Percentiles rank a stretch among this genome's conserved stretches.
These are phyloP conservation scores for Equus przewalskii DNA, from an alignment of 2,113 vertebrate species.

Conservation along the genomic window DNA sequence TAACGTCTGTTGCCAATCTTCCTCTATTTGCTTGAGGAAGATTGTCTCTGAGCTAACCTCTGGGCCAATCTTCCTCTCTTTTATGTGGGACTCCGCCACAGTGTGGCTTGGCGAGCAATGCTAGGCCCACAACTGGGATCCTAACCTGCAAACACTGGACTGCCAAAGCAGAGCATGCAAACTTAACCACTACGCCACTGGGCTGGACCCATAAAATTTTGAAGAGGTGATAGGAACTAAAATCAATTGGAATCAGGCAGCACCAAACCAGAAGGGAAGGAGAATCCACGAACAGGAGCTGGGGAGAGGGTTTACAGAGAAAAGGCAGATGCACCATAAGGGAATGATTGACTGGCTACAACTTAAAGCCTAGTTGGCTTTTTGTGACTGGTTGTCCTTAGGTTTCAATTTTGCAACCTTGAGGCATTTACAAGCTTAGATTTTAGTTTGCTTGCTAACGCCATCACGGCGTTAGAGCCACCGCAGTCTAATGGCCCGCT, in stretches of 20 bases:
- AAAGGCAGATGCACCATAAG: neutral
- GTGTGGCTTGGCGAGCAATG: too few relatives aligned
- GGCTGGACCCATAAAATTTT: neutral
- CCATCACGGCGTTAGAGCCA: fast-evolving
- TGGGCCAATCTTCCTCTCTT: too few relatives aligned
- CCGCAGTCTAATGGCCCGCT: neutral
- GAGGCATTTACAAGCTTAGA: neutral
- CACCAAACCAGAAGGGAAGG: neutral
- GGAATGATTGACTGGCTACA: neutral
- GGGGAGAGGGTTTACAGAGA: neutral
- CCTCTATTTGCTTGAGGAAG: too few relatives aligned
- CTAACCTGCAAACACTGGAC: too few relatives aligned
- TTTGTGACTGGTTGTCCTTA: neutral
- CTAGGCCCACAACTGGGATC: too few relatives aligned
- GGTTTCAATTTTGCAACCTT: neutral
- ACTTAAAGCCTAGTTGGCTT: neutral
- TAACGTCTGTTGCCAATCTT: too few relatives aligned
- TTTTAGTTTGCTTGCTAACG: neutral
- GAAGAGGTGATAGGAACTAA: neutral
- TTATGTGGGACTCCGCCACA: too few relatives aligned
- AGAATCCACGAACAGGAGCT: too few relatives aligned
- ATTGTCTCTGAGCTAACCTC: too few relatives aligned
- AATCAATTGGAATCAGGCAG: neutral
- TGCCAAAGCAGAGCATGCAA: too few relatives aligned
- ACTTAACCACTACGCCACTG: too few relatives aligned